Evolutionary conservation across 2,797 vertebrate genomes (phyloP).

Genomic region (Thamnophis elegans): DNA sequence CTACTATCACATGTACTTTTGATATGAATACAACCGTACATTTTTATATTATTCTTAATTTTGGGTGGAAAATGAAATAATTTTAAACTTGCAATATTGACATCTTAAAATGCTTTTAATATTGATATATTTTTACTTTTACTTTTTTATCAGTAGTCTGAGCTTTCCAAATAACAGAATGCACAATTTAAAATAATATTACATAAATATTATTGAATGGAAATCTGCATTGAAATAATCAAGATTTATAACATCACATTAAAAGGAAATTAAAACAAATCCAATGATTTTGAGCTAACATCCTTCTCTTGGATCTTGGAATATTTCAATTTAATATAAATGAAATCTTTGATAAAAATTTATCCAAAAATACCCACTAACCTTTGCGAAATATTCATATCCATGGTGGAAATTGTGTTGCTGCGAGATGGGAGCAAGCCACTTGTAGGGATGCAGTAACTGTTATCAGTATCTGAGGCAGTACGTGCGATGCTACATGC

Average conservation of each 20-base stretch:
- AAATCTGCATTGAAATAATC: neutral
- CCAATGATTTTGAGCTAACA: neutral
- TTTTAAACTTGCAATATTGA: neutral
- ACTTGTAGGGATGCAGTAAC: slow-evolving; percentile 85
- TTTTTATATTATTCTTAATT: neutral
- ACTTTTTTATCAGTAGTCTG: neutral
- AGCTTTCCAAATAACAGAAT: neutral
- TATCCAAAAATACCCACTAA: slow-evolving; percentile 56
- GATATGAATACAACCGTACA: neutral
- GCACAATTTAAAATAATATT: neutral
- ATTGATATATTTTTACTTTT: neutral
- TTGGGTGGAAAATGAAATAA: neutral
- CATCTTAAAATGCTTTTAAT: neutral
- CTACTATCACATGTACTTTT: neutral
- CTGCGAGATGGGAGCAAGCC: slow-evolving; percentile 83
- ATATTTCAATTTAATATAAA: neutral
- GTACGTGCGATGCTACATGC: slow-evolving; percentile 80
- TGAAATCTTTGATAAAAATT: accelerated
- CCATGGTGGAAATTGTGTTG: slow-evolving; percentile 90
- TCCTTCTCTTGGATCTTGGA: neutral
- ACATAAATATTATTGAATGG: neutral
- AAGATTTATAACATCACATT: neutral
- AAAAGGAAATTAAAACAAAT: neutral
- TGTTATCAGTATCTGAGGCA: slow-evolving; percentile 87
- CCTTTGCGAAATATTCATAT: slow-evolving; percentile 89